These are phyloP conservation scores for Pachymerium ferrugineum DNA, from an alignment of 2,888 invertebrate genomes.

Conservation along the genomic window DNA sequence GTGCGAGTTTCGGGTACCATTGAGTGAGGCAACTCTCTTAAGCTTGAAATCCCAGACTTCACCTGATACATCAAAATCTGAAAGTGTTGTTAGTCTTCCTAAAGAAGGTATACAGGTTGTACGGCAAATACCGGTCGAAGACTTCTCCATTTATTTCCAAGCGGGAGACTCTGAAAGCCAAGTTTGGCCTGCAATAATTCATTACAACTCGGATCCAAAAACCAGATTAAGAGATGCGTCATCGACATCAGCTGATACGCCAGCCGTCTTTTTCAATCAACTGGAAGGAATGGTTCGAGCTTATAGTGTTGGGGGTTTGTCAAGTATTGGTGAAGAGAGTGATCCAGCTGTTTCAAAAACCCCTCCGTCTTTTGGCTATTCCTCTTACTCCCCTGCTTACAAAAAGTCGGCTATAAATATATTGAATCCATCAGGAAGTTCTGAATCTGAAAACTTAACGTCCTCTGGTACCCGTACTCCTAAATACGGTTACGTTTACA, in stretches of 20 bases:
- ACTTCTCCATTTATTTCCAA: no score
- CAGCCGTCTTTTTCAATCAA: no score
- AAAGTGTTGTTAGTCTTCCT: background rate
- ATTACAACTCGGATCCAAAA: no score
- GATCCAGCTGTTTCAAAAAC: background rate
- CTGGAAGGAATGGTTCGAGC: no score
- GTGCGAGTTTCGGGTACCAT: background rate
- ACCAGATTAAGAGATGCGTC: no score
- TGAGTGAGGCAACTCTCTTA: background rate
- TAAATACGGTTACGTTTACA: background rate
- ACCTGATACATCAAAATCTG: background rate
- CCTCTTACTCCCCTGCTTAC: background rate
- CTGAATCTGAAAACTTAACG: background rate
- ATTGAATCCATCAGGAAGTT: background rate
- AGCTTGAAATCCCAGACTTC: background rate
- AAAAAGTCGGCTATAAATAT: background rate
- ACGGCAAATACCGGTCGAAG: no score
- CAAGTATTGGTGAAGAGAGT: no score
- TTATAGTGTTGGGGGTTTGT: no score
- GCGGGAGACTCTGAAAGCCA: no score
- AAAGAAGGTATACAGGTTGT: no score
- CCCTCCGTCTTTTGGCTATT: background rate
- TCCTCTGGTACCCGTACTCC: background rate
- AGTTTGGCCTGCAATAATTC: no score
- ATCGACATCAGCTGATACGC: no score